Conservation (phyloP, 37 sponge, comb jelly and placozoan species). For the Ephydatia muelleri region DNA sequence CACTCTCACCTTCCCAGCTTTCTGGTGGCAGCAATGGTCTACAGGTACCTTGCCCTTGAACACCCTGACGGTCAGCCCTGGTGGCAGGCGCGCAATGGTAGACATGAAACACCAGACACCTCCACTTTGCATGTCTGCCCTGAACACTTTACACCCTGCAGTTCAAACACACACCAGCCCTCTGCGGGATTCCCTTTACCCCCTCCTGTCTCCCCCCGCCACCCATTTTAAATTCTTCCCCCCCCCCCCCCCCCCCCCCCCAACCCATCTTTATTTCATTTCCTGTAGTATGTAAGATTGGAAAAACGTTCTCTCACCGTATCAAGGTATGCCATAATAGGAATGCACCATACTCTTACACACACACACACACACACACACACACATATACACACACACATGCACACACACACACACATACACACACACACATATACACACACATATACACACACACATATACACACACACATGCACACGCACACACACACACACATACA, state of each 20-base stretch:
- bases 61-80: background rate
- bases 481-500: conserved; percentile 35
- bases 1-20: conserved; percentile 58
- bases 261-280: conserved; percentile 1
- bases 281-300: background rate
- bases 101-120: background rate
- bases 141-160: background rate
- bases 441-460: conserved; percentile 6
- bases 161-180: background rate
- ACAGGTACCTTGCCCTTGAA: conserved; percentile 65
- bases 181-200: too few species aligned
- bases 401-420: too few species aligned
- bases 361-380: too few species aligned
- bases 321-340: background rate
- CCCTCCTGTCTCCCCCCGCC: conserved; percentile 9
- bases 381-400: too few species aligned
- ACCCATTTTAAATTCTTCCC: background rate
- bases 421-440: too few species aligned
- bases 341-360: too few species aligned
- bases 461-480: conserved; percentile 26
- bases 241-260: conserved; percentile 22
- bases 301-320: too few species aligned
- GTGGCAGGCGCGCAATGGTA: background rate
- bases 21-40: conserved; percentile 59
- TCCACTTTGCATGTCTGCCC: background rate